Evolutionary conservation across 1,140 invertebrate species (phyloP), one percentile per base, ranked within the genome.

Genomic region (Drosophila sulfurigaster): DNA sequence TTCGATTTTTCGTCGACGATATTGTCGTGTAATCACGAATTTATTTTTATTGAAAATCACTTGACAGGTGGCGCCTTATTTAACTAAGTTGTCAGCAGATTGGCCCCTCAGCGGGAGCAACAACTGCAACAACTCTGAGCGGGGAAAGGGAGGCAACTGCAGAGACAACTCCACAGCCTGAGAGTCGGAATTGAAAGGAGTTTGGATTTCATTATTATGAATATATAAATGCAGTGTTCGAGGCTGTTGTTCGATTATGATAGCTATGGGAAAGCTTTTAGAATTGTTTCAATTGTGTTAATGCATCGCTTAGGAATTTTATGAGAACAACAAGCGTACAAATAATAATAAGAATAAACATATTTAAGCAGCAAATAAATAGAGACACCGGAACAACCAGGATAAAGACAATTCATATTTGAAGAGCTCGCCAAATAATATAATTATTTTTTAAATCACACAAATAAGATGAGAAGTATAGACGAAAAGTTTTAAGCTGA

Each of bases 11-110:
- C 76, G 82, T 88, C 58, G 59, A 63, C 80, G 82, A 82, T 83
- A 85, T 85, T 78, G 79, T 89, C 90, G 86, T 91, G 89, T 86
- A 91, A 91, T 91, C 89, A 91, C 89, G 89, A 91, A 91, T 91
- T 91, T 91, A 91, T 91, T 91, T 25, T 90, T 91, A 91, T 91
- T 83, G 89, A 91, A 91, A 90, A 91, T 91, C 78, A 85, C 79
- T 91, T 91, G 89, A 91, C 89, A 91, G 90, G 89, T 91, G 89
- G 89, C 89, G 89, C 89, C 82, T 88, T 88, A 88, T 88, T 88
- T 89, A 88, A 88, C 83, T 89, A 88, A 88, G 83, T 89, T 89
- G 83, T 89, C 83, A 88, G 78, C 67, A 71, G 59, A 52, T 73
- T 46, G 59, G 11, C 32, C 32, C 54, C 54, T 25, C 16, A 57